A percentile compares a stretch with the other conserved stretches of the same genome.
Evolutionary conservation across 2,888 invertebrate species (phyloP).

Genomic region (Panopea generosa): DNA sequence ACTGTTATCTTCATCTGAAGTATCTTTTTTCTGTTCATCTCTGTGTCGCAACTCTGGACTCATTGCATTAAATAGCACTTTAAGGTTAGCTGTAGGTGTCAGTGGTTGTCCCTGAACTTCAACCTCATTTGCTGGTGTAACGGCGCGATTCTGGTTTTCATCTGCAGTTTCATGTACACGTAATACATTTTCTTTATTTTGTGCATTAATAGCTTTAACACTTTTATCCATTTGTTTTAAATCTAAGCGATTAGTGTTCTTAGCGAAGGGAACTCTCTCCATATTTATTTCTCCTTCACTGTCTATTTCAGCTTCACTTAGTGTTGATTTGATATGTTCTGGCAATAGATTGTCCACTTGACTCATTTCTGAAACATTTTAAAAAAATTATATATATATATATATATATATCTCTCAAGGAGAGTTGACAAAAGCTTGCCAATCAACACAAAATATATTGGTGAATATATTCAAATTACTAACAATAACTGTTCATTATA

Average conservation of each 20-base stretch:
- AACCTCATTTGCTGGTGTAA: slow-evolving; percentile 59
- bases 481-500: too few relatives aligned
- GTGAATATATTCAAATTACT: too few relatives aligned
- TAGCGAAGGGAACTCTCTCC: slow-evolving; percentile 70
- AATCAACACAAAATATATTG: too few relatives aligned
- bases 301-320: slow-evolving; percentile 58
- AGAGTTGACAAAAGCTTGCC: too few relatives aligned
- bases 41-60: slow-evolving; percentile 82
- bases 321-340: slow-evolving; percentile 58
- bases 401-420: too few relatives aligned
- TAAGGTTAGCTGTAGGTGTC: slow-evolving; percentile 90
- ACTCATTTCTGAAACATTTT: slow-evolving; percentile 68
- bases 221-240: slow-evolving; percentile 55
- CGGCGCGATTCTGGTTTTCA: slow-evolving; percentile 59
- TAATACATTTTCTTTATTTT: slow-evolving; percentile 58
- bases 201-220: slow-evolving; percentile 48
- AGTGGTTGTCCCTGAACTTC: slow-evolving; percentile 83
- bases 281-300: slow-evolving; percentile 66
- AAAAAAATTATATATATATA: slow-evolving; percentile 3
- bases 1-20: slow-evolving; percentile 53
- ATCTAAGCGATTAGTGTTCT: slow-evolving; percentile 61
- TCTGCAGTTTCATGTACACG: slow-evolving; percentile 17
- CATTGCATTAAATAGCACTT: slow-evolving; percentile 89
- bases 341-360: slow-evolving; percentile 64
- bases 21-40: slow-evolving; percentile 59